Percentiles rank a stretch among this genome's conserved stretches.
These are phyloP conservation scores for Polydrusus cervinus DNA, from an alignment of 2,888 invertebrate species.

Conservation along the genomic window DNA sequence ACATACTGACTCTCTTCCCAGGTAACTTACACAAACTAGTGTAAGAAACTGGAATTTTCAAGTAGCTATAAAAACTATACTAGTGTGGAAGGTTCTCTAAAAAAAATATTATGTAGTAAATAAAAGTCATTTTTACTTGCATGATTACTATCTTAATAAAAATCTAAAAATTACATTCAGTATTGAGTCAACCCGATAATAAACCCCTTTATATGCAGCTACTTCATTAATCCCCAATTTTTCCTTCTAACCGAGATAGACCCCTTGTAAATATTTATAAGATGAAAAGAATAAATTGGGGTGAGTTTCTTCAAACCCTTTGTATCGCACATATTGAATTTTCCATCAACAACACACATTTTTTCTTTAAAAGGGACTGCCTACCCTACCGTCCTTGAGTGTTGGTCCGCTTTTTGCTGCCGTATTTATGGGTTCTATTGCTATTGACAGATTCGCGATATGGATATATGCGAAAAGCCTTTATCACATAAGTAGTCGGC, in stretches of 20 bases:
- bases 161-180: no score
- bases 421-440: conserved; percentile 69
- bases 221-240: conserved; percentile 49
- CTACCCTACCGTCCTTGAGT: conserved; percentile 29
- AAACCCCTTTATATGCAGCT: conserved; percentile 36
- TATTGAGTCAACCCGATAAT: no score
- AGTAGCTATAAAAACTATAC: no score
- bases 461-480: conserved; percentile 62
- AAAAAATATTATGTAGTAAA: no score
- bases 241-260: conserved; percentile 8
- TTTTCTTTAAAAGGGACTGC: conserved; percentile 41
- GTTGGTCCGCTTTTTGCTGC: conserved; percentile 56
- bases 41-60: no score
- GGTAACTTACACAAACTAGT: no score
- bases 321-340: conserved; percentile 48
- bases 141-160: no score
- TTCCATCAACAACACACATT: conserved; percentile 47
- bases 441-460: conserved; percentile 68
- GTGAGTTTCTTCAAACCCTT: conserved; percentile 44
- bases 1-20: no score
- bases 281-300: conserved; percentile 46
- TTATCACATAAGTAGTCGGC: conserved; percentile 59
- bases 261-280: conserved; percentile 52
- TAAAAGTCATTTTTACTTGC: no score
- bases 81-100: no score